Conservation (phyloP, 1,140 invertebrate genomes). For the Thereuonema tuberculata region DNA sequence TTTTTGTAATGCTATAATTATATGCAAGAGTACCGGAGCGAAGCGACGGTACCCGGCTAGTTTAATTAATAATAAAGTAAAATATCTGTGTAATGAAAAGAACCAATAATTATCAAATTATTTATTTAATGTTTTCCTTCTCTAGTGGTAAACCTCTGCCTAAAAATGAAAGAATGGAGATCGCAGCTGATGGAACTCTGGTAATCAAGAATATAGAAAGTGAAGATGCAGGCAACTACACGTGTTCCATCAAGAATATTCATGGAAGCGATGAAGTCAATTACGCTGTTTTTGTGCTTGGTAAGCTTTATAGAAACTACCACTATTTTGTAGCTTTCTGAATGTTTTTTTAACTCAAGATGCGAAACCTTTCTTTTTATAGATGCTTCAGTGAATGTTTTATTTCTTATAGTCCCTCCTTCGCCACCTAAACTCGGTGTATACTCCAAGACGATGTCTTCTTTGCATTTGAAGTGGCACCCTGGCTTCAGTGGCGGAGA, state of each 20-base stretch:
- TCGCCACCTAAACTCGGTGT: background rate
- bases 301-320: background rate
- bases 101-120: too few species aligned
- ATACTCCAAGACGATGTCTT: background rate
- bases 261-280: slow-evolving; percentile 28
- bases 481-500: background rate
- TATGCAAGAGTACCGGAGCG: too few species aligned
- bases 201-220: slow-evolving; percentile 25
- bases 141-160: background rate
- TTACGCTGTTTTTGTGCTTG: slow-evolving; percentile 24
- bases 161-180: background rate
- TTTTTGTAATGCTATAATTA: too few species aligned
- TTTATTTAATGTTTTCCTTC: too few species aligned
- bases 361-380: background rate
- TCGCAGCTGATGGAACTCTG: slow-evolving; percentile 26
- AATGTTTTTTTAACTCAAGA: background rate
- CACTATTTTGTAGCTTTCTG: background rate
- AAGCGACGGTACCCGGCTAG: too few species aligned
- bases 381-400: too few species aligned
- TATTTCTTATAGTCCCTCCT: background rate
- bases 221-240: slow-evolving; percentile 32
- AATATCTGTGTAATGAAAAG: too few species aligned
- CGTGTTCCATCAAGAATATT: slow-evolving; percentile 27
- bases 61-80: too few species aligned
- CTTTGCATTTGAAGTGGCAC: background rate